Evolutionary conservation across 2,113 vertebrate genomes (phyloP), one percentile per base, ranked within the genome.

Genomic region (Chelonoidis abingdonii): DNA sequence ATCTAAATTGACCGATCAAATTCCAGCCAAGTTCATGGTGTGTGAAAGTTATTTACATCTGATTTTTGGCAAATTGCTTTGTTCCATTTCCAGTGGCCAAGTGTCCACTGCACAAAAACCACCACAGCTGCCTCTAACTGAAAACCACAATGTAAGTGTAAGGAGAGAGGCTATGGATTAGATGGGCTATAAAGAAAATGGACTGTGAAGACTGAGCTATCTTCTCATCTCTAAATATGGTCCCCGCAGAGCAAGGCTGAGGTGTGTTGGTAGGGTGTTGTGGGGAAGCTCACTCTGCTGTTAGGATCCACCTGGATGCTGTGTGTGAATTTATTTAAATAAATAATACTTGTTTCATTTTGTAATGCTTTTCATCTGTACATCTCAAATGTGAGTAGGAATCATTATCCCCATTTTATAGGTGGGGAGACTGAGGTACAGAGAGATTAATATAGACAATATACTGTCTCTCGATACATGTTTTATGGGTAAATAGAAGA

Each of bases 1-100:
- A 75, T 94, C 90, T 89, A 0, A 95, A 95, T 84, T 91, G 86
- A 88, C n/a, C 10, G 57, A 59, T 93, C 76, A 86, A 89, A 89
- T 56, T 76, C 92, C 87, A 92, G 88, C 89, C 86, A 87, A 65
- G 88, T 87, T 95, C 84, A 86, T 93, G 59, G 5, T 38, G 0
- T 4, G 86, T 93, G 78, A 88, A 82, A 92, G 72, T 78, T 27
- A 13, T 27, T 47, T 13, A 79, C 57, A 31, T 59, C 84, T 92
- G 94, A 16, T 7, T 87, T 95, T 69, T 88, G 75, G 24, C 35
- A 1, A 14, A 29, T 84, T 83, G 2, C 38, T 87, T 49, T 38
- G 0, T 35, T 62, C 38, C 49, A 41, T 81, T 93, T 83, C 86
- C 57, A 57, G 81, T 1, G 1, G 25, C 86, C 10, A 1, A 29